Conservation (phyloP, 2,797 vertebrate species). For the Tokudaia muenninki region DNA sequence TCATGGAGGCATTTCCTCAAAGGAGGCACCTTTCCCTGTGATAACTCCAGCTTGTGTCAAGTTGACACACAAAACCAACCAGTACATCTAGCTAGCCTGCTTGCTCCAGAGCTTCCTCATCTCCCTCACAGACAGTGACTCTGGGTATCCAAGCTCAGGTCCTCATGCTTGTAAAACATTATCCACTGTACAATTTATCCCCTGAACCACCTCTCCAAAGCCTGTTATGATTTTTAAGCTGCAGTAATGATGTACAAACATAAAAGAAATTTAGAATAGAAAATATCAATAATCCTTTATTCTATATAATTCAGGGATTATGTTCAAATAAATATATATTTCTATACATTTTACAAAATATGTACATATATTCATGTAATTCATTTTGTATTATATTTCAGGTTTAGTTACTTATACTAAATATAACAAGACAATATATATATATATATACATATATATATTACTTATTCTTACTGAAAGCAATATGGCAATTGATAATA, state of each 20-base stretch:
- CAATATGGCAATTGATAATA: neutral
- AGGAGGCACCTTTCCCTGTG: neutral
- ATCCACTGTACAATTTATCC: neutral
- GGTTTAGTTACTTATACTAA: neutral
- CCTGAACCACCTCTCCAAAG: too few relatives aligned
- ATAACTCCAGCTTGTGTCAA: neutral
- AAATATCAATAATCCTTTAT: constrained; percentile 16
- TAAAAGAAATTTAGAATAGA: neutral
- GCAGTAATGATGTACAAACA: neutral
- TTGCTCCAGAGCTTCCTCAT: neutral
- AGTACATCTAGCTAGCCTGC: neutral
- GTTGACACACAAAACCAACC: neutral
- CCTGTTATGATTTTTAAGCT: neutral
- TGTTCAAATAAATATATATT: neutral
- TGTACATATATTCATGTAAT: neutral
- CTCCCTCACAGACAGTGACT: neutral
- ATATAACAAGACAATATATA: neutral
- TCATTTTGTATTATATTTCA: neutral
- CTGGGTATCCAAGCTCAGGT: neutral
- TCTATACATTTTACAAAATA: neutral
- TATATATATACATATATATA: neutral
- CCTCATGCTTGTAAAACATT: neutral
- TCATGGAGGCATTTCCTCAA: neutral
- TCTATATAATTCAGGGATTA: neutral
- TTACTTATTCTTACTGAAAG: constrained; percentile 14